Evolutionary conservation across 2,888 invertebrate species (phyloP), one percentile per base, ranked within the genome.

Genomic region (Dioctria rufipes): DNA sequence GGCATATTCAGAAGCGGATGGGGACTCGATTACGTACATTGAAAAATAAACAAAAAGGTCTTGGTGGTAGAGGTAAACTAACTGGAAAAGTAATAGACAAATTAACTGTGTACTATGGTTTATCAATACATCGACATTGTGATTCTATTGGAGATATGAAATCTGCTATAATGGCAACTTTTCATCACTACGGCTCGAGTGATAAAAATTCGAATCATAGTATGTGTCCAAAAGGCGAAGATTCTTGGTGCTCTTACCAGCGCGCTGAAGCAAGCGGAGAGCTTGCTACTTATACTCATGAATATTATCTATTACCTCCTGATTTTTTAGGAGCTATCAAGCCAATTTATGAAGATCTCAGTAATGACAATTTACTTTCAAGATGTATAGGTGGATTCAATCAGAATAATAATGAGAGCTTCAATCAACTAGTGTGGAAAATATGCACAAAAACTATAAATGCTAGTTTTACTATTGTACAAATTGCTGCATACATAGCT

Each of bases 1-100:
- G 46, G 46, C 46, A 46, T 46, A 46, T 46, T 46, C 46, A 46
- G 46, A 86, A 85, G 67, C 60, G 85, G 69, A 85, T 84, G 84
- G 84, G 83, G 8, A 83, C 80, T 43, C 83, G 83, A 25, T 58
- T 83, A 42, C 46, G 46, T 46, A 60, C 80, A 78, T 60, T 81
- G 81, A 40, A 82, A 81, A 69, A 58, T 73, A 61, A 69, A 78
- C 58, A 81, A 81, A 81, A 81, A 67, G 43, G 58, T 46, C 51
- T 67, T 67, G 58, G 66, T 71, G 81, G 82, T 61, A 81, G 81
- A 81, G 83, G 82, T 51, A 82, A 83, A 61, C 67, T 82, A 5
- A 80, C 80, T 37, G 69, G 77, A 78, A 81, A 82, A 78, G 60
- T 71, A 51, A 79, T 78, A 43, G 65, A 79, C 60, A 81, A 82